phyloP scores from a whole-genome alignment of 2,888 invertebrate genomes.

The Limnephilus marmoratus region DNA sequence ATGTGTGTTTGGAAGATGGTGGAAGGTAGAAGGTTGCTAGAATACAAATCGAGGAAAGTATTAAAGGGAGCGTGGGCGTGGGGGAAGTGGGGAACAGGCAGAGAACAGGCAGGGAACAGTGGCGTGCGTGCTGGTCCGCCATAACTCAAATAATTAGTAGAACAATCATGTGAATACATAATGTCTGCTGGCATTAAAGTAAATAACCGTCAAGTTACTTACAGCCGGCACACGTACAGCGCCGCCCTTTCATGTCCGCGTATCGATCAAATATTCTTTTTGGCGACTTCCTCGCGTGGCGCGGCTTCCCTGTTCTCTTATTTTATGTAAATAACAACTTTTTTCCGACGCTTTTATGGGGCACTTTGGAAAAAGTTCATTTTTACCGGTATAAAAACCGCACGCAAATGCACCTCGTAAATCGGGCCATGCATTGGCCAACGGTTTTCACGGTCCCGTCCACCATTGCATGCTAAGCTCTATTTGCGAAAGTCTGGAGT shows the following conservation, averaged over 20 bases:
- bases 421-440: conserved; percentile 32
- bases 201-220: conserved; percentile 62
- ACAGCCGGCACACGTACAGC: conserved; percentile 43
- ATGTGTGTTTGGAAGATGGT: conserved; percentile 55
- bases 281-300: conserved; percentile 63
- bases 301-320: conserved; percentile 55
- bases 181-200: conserved; percentile 65
- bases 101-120: not conserved
- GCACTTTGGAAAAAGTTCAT: conserved; percentile 51
- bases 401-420: conserved; percentile 62
- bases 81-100: not conserved
- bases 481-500: conserved; percentile 28
- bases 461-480: conserved; percentile 32
- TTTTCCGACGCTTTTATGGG: conserved; percentile 47
- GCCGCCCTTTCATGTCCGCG: conserved; percentile 60
- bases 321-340: conserved; percentile 64
- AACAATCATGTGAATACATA: conserved; percentile 66
- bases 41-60: conserved; percentile 54
- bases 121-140: conserved; percentile 60
- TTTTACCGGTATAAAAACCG: conserved; percentile 54
- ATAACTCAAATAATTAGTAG: conserved; percentile 67
- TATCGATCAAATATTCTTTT: conserved; percentile 66
- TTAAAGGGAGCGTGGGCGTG: not conserved
- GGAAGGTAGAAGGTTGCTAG: conserved; percentile 33
- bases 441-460: conserved; percentile 21